Evolutionary conservation across 2,888 invertebrate genomes (phyloP).

Genomic region (Tenodera sinensis): DNA sequence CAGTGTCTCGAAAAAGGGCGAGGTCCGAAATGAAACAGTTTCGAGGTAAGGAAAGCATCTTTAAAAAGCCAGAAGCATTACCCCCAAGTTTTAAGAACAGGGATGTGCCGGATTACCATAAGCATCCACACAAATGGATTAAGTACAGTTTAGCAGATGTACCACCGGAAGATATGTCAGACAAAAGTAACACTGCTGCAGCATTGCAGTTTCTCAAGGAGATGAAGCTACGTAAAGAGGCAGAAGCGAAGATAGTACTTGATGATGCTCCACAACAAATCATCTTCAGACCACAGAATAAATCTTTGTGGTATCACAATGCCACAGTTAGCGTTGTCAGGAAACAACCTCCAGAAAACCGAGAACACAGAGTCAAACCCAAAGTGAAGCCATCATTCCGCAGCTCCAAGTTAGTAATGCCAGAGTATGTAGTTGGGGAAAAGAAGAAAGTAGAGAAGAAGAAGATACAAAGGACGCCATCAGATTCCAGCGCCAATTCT

Average conservation of each 20-base stretch:
- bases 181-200: conserved; percentile 70
- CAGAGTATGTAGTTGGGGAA: conserved; percentile 76
- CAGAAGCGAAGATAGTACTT: conserved; percentile 23
- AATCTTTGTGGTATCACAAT: not conserved
- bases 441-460: conserved; percentile 53
- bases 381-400: conserved; percentile 45
- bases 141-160: conserved; percentile 79
- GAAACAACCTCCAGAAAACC: not conserved
- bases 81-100: conserved; percentile 42
- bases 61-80: conserved; percentile 66
- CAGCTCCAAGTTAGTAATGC: conserved; percentile 71
- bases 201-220: conserved; percentile 73
- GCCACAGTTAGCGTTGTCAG: not conserved
- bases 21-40: conserved; percentile 56
- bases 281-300: conserved; percentile 28
- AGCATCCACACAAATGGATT: conserved; percentile 78
- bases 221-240: conserved; percentile 55
- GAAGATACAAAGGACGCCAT: conserved; percentile 28
- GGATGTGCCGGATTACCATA: conserved; percentile 53
- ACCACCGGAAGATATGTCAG: conserved; percentile 69
- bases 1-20: conserved; percentile 35
- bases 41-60: conserved; percentile 72
- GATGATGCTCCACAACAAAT: conserved; percentile 29
- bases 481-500: conserved; percentile 20
- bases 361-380: too few species aligned